Conservation (phyloP, 1,140 invertebrate species). For the Neodiprion pinetum region DNA sequence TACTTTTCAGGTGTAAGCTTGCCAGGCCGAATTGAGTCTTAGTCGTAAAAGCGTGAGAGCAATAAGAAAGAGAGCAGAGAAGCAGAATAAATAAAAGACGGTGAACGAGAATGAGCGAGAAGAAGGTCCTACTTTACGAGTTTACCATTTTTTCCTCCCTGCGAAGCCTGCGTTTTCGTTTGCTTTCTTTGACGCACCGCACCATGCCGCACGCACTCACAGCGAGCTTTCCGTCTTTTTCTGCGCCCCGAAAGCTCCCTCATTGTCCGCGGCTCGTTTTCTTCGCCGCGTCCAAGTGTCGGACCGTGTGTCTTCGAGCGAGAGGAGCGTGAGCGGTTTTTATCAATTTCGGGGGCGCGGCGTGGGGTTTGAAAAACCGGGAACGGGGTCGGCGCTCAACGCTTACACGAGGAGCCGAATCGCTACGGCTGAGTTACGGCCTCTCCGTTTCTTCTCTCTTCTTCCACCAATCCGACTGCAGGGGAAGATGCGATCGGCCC, state of each 20-base stretch:
- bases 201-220: too few relatives aligned
- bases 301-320: neutral
- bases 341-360: neutral
- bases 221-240: neutral
- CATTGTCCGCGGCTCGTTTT: too few relatives aligned
- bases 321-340: neutral
- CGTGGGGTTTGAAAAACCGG: neutral
- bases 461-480: neutral
- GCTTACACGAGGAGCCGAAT: neutral
- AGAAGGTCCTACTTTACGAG: neutral
- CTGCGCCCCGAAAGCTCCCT: neutral
- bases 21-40: too few relatives aligned
- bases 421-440: neutral
- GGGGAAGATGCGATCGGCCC: conserved; percentile 4
- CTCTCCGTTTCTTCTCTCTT: neutral
- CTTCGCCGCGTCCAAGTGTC: neutral
- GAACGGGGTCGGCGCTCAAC: neutral
- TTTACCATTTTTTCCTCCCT: neutral
- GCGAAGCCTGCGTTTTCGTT: too few relatives aligned
- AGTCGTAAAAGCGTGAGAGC: too few relatives aligned
- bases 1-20: too few relatives aligned
- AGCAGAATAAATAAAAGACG: conserved; percentile 5
- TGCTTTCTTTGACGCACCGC: too few relatives aligned
- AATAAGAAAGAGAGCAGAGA: too few relatives aligned
- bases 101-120: conserved; percentile 9